Percentiles rank a stretch among this genome's conserved stretches.
Evolutionary conservation across 64 coral and sea anemone species (phyloP).

Genomic region (Orbicella faveolata): DNA sequence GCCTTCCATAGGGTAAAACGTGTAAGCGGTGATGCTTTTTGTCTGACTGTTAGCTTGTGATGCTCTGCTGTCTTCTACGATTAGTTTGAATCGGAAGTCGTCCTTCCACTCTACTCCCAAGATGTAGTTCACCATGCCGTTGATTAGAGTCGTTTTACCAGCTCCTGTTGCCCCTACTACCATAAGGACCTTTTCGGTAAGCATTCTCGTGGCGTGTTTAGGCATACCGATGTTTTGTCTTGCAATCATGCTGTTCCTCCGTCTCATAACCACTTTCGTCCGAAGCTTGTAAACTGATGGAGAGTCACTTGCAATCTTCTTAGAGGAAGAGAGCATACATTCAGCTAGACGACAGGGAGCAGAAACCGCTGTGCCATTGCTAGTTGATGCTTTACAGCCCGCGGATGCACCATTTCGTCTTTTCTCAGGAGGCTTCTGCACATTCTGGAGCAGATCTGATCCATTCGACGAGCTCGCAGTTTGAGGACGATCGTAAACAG

Average conservation of each 20-base stretch:
- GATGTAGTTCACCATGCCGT: not conserved
- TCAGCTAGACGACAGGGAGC: not conserved
- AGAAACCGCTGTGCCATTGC: not conserved
- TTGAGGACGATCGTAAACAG: not conserved
- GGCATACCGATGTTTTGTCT: not conserved
- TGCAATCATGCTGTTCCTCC: not conserved
- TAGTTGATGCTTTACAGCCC: not conserved
- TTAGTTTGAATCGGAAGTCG: slow-evolving; percentile 3
- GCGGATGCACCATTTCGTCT: not conserved
- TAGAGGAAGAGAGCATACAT: not conserved
- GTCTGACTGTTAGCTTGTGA: slow-evolving; percentile 50
- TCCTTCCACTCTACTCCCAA: slow-evolving; percentile 1
- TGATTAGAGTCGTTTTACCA: not conserved
- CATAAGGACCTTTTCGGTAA: not conserved
- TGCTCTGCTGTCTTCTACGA: not conserved
- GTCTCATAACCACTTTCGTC: not conserved
- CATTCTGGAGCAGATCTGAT: not conserved
- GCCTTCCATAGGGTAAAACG: not conserved
- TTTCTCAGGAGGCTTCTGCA: not conserved
- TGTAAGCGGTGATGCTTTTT: slow-evolving; percentile 46
- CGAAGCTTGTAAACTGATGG: not conserved
- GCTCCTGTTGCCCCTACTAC: not conserved
- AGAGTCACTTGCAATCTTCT: not conserved
- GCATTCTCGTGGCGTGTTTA: not conserved
- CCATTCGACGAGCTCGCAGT: not conserved